phyloP scores from a whole-genome alignment of 2,797 vertebrate species.

The Hippopotamyrus pictus region DNA sequence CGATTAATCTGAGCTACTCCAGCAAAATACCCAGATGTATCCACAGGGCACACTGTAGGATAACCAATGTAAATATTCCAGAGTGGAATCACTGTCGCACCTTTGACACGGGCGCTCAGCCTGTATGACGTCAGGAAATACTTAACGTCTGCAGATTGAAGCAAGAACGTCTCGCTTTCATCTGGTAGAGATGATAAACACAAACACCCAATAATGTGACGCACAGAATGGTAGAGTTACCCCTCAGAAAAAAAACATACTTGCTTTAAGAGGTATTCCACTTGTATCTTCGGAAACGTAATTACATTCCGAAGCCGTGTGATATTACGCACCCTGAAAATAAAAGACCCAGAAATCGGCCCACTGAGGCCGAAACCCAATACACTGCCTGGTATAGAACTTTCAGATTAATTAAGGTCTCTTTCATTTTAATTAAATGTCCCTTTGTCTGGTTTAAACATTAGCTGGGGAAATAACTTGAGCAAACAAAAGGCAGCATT shows the following conservation, averaged over 20 bases:
- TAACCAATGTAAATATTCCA: not conserved
- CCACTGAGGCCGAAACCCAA: not conserved
- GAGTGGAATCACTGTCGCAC: not conserved
- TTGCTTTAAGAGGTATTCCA: slow-evolving; percentile 21
- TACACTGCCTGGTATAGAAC: slow-evolving; percentile 38
- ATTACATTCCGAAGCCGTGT: slow-evolving; percentile 34
- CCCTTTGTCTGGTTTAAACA: slow-evolving; percentile 46
- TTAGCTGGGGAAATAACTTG: slow-evolving; percentile 47
- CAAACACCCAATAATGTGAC: not conserved
- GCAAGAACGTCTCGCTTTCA: not conserved
- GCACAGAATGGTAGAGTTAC: not conserved
- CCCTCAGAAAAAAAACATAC: not conserved
- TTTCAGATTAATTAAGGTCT: slow-evolving; percentile 57
- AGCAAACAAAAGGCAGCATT: slow-evolving; percentile 30
- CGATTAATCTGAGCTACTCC: not conserved
- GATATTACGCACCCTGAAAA: slow-evolving; percentile 12
- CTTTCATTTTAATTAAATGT: slow-evolving; percentile 66
- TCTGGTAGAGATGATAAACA: not conserved
- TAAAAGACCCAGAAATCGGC: slow-evolving; percentile 13
- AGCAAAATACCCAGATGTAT: not conserved
- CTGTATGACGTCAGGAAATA: not conserved
- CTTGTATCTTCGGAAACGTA: slow-evolving; percentile 41
- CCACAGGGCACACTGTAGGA: not conserved
- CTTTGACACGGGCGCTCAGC: not conserved
- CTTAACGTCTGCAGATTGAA: not conserved